Conservation (phyloP, 2,797 vertebrate species). For the Schizopygopsis malacanthus region DNA sequence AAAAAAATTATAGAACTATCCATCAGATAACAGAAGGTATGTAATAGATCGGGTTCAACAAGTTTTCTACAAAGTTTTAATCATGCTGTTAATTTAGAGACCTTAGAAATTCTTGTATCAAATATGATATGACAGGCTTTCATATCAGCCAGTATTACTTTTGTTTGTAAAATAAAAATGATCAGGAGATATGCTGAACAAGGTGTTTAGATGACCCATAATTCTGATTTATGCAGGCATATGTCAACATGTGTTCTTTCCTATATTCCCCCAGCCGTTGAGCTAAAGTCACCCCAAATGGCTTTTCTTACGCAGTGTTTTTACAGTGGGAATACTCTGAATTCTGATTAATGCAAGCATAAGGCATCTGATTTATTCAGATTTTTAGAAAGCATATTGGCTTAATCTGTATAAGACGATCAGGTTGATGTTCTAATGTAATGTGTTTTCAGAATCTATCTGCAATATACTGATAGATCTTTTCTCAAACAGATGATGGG, state of each 20-base stretch:
- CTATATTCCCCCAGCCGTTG: not conserved
- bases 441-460: not conserved
- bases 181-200: too few species aligned
- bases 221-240: not conserved
- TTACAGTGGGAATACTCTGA: not conserved
- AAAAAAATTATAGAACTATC: not conserved
- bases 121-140: not conserved
- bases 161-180: too few species aligned
- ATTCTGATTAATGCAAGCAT: not conserved
- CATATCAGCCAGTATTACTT: too few species aligned
- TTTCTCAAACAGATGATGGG: constrained; percentile 19
- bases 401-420: not conserved
- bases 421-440: not conserved
- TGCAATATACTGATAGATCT: not conserved
- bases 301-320: not conserved
- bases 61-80: not conserved
- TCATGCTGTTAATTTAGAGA: not conserved
- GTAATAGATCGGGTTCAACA: not conserved
- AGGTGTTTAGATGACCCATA: not conserved
- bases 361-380: not conserved
- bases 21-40: not conserved
- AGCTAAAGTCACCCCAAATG: not conserved
- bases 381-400: not conserved
- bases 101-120: not conserved
- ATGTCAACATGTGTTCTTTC: not conserved